A percentile compares a stretch with the other conserved stretches of the same genome.
phyloP scores from a whole-genome alignment of 2,888 invertebrate genomes.

The Nycteola revayana region DNA sequence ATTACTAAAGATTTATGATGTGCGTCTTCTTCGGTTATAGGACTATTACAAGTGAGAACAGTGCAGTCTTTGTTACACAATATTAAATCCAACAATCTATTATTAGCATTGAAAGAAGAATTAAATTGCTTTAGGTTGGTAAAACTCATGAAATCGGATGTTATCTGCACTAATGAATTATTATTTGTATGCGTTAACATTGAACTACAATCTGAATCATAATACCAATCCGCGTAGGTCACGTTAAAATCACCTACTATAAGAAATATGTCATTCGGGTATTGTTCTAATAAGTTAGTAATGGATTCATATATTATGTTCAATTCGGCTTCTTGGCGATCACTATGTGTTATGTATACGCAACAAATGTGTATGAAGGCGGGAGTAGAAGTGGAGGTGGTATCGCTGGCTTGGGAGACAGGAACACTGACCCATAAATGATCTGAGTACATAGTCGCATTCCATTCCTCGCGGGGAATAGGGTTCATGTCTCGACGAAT shows the following conservation, averaged over 20 bases:
- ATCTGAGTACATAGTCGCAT: constrained; percentile 4
- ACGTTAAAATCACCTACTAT: background rate
- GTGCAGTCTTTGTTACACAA: constrained; percentile 1
- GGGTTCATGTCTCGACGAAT: constrained; percentile 2
- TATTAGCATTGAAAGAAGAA: constrained; percentile 3
- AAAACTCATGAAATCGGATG: constrained; percentile 4
- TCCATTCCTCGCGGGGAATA: constrained; percentile 1
- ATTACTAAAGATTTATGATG: background rate
- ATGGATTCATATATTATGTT: no score
- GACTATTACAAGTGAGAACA: background rate
- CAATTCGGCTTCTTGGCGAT: no score
- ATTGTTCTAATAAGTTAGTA: no score
- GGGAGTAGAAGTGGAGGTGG: background rate
- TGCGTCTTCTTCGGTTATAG: constrained; percentile 1
- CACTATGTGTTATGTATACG: background rate
- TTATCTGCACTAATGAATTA: background rate
- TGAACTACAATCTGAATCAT: background rate
- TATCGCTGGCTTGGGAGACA: background rate
- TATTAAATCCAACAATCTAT: constrained; percentile 4
- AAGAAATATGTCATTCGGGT: no score
- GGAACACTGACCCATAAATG: constrained; percentile 6
- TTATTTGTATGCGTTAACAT: background rate
- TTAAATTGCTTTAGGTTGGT: constrained; percentile 1
- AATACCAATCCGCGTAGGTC: background rate
- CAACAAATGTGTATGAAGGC: constrained; percentile 1